phyloP scores from a whole-genome alignment of 2,888 invertebrate genomes.

The Aphodius granarius region DNA sequence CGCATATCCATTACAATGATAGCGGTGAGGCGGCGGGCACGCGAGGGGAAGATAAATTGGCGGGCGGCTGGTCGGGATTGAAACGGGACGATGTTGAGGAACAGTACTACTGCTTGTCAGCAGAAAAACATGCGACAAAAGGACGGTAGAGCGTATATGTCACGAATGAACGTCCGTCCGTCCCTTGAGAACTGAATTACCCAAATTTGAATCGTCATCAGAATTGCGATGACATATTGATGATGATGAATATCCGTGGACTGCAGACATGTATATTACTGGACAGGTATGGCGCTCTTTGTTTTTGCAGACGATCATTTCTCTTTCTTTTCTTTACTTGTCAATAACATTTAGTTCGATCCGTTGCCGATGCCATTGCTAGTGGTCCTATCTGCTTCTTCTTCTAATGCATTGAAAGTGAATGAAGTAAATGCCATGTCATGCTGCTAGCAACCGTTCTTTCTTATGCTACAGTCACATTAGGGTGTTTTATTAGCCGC shows the following conservation, averaged over 20 bases:
- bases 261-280: not conserved
- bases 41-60: not conserved
- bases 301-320: too few relatives aligned
- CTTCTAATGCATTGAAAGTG: too few relatives aligned
- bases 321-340: too few relatives aligned
- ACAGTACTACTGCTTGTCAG: not conserved
- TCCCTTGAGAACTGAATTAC: not conserved
- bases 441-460: too few relatives aligned
- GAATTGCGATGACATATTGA: not conserved
- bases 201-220: not conserved
- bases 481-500: too few relatives aligned
- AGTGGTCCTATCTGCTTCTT: too few relatives aligned
- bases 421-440: too few relatives aligned
- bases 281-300: not conserved
- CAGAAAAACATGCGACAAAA: not conserved
- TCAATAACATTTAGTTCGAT: too few relatives aligned
- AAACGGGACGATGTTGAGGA: not conserved
- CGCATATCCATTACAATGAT: not conserved
- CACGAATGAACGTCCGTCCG: not conserved
- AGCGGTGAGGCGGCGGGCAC: not conserved
- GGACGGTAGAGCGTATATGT: not conserved
- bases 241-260: not conserved
- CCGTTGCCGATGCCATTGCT: too few relatives aligned
- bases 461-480: too few relatives aligned
- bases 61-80: not conserved